phyloP scores from a whole-genome alignment of 2,888 invertebrate species.

The Drosophila rubida region DNA sequence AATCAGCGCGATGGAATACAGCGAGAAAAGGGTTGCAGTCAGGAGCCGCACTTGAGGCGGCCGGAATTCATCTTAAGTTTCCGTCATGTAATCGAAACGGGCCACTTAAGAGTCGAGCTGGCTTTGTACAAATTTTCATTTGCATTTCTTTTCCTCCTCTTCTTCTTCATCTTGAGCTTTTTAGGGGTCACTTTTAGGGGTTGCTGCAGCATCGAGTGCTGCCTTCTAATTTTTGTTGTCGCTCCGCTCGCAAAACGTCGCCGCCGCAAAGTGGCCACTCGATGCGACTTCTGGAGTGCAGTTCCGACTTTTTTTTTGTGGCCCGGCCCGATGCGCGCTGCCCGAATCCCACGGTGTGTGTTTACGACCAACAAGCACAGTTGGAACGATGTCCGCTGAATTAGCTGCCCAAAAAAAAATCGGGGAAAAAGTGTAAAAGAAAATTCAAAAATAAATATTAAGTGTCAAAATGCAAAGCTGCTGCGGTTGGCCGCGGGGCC shows the following conservation, averaged over 20 bases:
- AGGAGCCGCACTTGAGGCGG: constrained; percentile 21
- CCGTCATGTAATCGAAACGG: constrained; percentile 79
- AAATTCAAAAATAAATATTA: background rate
- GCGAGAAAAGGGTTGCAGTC: constrained; percentile 53
- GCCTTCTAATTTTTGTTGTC: constrained; percentile 71
- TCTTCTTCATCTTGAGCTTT: constrained; percentile 26
- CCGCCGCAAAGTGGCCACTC: constrained; percentile 73
- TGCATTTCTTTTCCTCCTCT: constrained; percentile 32
- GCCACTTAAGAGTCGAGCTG: constrained; percentile 77
- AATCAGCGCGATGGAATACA: constrained; percentile 36
- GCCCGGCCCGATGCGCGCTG: background rate
- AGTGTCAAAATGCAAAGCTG: constrained; percentile 60
- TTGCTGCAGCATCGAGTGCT: constrained; percentile 56
- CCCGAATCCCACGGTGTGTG: constrained; percentile 85
- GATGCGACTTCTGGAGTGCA: constrained; percentile 67
- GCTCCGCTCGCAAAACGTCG: constrained; percentile 72
- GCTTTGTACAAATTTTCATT: constrained; percentile 44
- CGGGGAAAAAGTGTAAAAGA: background rate
- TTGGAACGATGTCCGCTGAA: constrained; percentile 65
- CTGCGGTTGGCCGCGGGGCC: constrained; percentile 50
- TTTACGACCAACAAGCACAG: constrained; percentile 84
- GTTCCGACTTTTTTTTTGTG: constrained; percentile 32
- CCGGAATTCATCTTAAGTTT: constrained; percentile 63
- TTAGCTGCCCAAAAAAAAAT: constrained; percentile 59
- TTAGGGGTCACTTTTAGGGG: constrained; percentile 64